Base-by-base conservation (phyloP, 2,113 vertebrate species). In the Helogale parvula region DNA sequence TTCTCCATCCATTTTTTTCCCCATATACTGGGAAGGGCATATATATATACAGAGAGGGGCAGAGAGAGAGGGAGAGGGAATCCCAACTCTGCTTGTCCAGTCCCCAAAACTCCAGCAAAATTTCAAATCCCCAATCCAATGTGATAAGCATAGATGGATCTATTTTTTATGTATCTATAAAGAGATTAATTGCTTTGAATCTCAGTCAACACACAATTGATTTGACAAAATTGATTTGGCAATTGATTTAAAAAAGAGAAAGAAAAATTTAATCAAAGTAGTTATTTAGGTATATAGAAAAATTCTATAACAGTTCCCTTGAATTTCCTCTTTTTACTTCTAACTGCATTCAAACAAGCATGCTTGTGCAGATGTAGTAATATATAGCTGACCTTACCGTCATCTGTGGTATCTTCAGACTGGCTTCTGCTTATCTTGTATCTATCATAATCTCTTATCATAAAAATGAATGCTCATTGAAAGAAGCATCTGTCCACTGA, bases 401-500 rank as follows among this genome's bases (percentile, higher is more conserved):
- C 19, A 60, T 87, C 27, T 47, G 17, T 92, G 69, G 25, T 9
- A 41, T 93, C 76, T 90, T 87, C 57, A 60, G 7, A 76, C 27
- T 93, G 76, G 76, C 27, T 91, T 93, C 82, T 89, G 54, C n/a
- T 33, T 87, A 2, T 88, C 45, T 84, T 15, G 4, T 79, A 47
- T 60, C 1, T 71, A 27, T 77, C 84, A 41, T 66, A 76, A 93
- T 68, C n/a, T 83, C 29, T 45, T 90, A 81, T 57, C 41, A 50
- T 45, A 57, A 84, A 95, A 85, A 95, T 85, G n/a, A 97, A 31
- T 60, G 72, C 93, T 96, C 54, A 35, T 60, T 13, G 76, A 96
- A 92, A 77, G 54, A 88, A 94, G 54, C 25, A 21, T 92, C 68
- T 65, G 63, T 45, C 89, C 63, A 76, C 93, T 93, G 89, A 96